Conservation (phyloP, 2,888 invertebrate species). For the Marasmarcha lunaedactyla region DNA sequence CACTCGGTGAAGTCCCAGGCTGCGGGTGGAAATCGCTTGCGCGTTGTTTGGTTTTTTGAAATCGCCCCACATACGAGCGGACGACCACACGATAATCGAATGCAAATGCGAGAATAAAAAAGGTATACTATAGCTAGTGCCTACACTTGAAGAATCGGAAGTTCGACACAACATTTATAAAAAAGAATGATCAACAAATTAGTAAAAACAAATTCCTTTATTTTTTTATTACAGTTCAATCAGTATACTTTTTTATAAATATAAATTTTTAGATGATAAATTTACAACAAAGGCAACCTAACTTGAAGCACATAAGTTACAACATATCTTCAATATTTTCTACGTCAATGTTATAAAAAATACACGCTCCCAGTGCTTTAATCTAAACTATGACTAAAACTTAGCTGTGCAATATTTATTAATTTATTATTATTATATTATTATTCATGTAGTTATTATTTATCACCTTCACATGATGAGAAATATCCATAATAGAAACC, state of each 20-base stretch:
- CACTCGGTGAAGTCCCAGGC: too few species aligned
- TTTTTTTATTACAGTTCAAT: constrained; percentile 26
- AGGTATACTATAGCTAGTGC: too few species aligned
- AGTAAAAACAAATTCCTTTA: constrained; percentile 38
- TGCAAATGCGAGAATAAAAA: too few species aligned
- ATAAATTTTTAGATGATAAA: not conserved
- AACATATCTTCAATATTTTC: not conserved
- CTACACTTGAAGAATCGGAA: too few species aligned
- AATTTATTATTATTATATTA: not conserved
- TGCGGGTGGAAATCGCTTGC: too few species aligned
- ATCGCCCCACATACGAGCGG: too few species aligned
- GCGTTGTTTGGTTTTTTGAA: too few species aligned
- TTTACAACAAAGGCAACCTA: not conserved
- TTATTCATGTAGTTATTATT: too few species aligned
- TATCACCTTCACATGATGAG: too few species aligned
- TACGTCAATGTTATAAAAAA: constrained; percentile 40
- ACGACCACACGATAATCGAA: too few species aligned
- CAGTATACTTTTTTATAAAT: constrained; percentile 1
- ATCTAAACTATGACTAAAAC: constrained; percentile 32
- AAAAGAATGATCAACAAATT: too few species aligned
- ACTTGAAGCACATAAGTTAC: not conserved
- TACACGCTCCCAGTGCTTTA: constrained; percentile 67
- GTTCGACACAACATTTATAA: too few species aligned
- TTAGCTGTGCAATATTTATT: constrained; percentile 33
- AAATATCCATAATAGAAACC: not conserved